phyloP scores from a whole-genome alignment of 2,797 vertebrate species.

The Pipistrellus kuhlii region DNA sequence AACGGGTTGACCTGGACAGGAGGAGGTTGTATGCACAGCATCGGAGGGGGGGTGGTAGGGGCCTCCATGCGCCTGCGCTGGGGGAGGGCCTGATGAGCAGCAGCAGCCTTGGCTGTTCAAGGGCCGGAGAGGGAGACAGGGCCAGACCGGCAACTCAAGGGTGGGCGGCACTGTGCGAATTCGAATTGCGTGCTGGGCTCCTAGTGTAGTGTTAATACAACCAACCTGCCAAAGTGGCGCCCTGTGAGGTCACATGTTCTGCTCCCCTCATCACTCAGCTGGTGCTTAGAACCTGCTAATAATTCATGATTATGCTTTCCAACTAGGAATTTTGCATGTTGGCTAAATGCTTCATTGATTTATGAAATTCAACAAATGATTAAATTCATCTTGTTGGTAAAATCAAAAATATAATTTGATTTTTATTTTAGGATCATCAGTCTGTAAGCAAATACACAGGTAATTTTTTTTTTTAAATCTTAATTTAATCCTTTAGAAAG shows the following conservation, averaged over 20 bases:
- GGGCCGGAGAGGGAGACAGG: no score
- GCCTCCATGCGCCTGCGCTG: no score
- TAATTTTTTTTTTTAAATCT: constrained; percentile 48
- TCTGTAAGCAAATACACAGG: constrained; percentile 72
- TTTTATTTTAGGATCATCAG: constrained; percentile 72
- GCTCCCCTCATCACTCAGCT: background rate
- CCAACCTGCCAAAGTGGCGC: fast-evolving
- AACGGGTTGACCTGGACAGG: no score
- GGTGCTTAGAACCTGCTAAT: background rate
- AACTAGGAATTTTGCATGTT: background rate
- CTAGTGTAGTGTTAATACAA: no score
- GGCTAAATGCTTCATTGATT: background rate
- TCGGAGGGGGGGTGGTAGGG: no score
- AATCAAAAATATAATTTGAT: constrained; percentile 70
- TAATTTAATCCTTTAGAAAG: constrained; percentile 79
- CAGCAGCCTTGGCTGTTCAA: no score
- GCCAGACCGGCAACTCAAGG: no score
- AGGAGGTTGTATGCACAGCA: no score
- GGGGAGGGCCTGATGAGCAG: no score
- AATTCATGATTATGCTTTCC: background rate
- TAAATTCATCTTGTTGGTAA: constrained; percentile 73
- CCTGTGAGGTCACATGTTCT: no score
- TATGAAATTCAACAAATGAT: background rate
- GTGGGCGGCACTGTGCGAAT: no score
- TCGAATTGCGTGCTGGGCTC: no score